Base-by-base conservation (phyloP, 2,797 vertebrate genomes). In the Pteropus rufus region DNA sequence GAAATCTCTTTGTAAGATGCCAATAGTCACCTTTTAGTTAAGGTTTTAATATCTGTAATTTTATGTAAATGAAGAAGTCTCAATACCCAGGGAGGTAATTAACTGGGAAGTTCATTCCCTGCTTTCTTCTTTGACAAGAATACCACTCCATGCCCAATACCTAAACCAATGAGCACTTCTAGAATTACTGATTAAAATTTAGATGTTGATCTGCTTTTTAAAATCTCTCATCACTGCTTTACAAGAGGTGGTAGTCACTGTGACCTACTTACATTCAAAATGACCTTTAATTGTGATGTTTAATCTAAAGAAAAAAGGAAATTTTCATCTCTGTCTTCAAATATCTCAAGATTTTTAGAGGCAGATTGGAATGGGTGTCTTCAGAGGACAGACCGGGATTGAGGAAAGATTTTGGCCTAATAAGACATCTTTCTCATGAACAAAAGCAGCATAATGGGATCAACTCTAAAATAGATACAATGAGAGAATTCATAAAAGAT, bases 31-130 rank as follows among this genome's bases (percentile, higher is more conserved):
- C 58, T 93, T 95, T 91, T 54, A 92, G 69, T 77, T 91, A 76
- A 89, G 83, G 62, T 77, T 91, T 90, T 91, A 72, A 73, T 87
- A 85, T 60, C 67, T 67, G 72, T 77, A 73, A 41, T 92, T 94
- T 96, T 72, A 93, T 96, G 95, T 95, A 85, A 96, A 96, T 60
- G 88, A 88, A 60, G 16, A 60, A 62, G 4, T 82, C 85, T 89
- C n/a, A n/a, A 91, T 73, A 94, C 88, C 81, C 70, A 88, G 10
- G 23, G n/a, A 90, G 29, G n/a, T 36, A 92, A 64, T 96, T 92
- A 89, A 85, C 52, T 54, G 19, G 34, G 49, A 79, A 85, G 90
- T 12, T 64, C 69, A 58, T 84, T 91, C 77, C 69, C 49, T 96
- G 36, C 26, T 54, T 72, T 85, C 62, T 93, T 60, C 31, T 93